Conservation (phyloP, 2,113 vertebrate species). For the Myiozetetes cayanensis region DNA sequence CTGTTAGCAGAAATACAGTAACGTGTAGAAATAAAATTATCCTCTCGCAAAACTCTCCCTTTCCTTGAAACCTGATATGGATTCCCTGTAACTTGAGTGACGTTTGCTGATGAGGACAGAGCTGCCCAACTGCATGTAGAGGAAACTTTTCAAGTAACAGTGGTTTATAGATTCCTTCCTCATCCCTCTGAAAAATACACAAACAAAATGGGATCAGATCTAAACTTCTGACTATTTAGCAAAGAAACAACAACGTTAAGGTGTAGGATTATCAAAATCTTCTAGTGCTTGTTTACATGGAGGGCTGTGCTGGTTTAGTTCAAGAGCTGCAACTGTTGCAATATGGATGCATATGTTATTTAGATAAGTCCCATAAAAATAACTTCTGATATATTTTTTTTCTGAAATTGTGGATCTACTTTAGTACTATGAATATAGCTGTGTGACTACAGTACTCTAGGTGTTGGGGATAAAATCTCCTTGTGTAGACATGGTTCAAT, state of each 20-base stretch:
- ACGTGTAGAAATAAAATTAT: background rate
- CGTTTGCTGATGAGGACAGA: background rate
- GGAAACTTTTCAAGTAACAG: background rate
- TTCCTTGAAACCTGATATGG: background rate
- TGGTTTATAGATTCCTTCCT: background rate
- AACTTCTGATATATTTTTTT: background rate
- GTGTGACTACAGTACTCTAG: background rate
- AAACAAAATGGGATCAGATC: background rate
- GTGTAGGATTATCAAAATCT: background rate
- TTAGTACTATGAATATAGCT: background rate
- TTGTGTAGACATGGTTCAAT: background rate
- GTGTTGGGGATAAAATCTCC: background rate
- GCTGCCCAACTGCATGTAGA: background rate
- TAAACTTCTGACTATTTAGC: background rate
- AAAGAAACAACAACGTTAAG: background rate
- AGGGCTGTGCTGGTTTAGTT: background rate
- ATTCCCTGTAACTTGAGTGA: background rate
- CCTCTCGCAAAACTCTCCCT: background rate
- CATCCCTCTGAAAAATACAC: background rate
- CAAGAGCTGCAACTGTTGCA: background rate
- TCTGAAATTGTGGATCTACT: background rate
- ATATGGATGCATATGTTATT: background rate
- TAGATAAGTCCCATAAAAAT: background rate
- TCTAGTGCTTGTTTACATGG: background rate
- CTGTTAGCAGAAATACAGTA: conserved; percentile 7